phyloP scores from a whole-genome alignment of 2,888 invertebrate genomes.

The Tethea ocularis region DNA sequence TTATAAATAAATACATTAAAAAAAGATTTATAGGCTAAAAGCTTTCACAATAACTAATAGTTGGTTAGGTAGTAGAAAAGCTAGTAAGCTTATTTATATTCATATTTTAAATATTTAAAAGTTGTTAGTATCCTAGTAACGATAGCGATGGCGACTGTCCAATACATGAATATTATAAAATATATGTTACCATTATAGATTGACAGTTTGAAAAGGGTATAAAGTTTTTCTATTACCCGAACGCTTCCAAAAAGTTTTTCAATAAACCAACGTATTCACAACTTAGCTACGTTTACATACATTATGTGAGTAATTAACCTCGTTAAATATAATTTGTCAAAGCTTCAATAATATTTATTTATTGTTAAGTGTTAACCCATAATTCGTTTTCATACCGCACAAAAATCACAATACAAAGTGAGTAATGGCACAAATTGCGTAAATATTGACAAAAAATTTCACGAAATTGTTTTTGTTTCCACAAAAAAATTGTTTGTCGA shows the following conservation, averaged over 20 bases:
- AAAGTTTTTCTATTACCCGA: constrained; percentile 12
- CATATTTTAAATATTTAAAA: too few species aligned
- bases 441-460: neutral
- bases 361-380: too few species aligned
- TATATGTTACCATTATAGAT: neutral
- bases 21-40: too few species aligned
- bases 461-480: neutral
- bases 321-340: constrained; percentile 19
- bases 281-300: constrained; percentile 6
- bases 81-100: too few species aligned
- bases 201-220: constrained; percentile 12
- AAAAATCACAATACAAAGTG: neutral
- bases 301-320: constrained; percentile 23
- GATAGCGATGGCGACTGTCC: too few species aligned
- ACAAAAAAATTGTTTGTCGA: neutral
- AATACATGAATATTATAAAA: neutral
- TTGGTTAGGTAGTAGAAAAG: too few species aligned
- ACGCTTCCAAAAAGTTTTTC: constrained; percentile 13
- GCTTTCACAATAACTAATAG: too few species aligned
- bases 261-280: constrained; percentile 10
- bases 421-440: neutral
- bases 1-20: too few species aligned
- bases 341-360: constrained; percentile 25
- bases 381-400: too few species aligned
- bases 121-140: too few species aligned